phyloP scores from a whole-genome alignment of 2,888 invertebrate genomes.

The Pecten maximus region DNA sequence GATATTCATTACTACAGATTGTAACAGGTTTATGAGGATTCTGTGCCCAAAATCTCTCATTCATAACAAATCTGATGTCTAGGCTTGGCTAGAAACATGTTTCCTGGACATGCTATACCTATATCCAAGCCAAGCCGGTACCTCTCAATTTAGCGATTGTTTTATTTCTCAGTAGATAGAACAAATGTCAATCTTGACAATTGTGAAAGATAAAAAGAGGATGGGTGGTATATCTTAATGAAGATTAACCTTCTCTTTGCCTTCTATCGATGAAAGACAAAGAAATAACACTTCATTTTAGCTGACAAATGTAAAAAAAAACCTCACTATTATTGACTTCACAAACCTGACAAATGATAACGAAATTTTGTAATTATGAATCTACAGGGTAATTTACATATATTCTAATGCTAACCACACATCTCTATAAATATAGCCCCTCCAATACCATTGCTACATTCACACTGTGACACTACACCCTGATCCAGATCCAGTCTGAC shows the following conservation, averaged over 20 bases:
- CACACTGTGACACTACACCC: neutral
- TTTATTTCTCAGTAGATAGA: neutral
- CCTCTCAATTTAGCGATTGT: neutral
- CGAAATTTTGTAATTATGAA: neutral
- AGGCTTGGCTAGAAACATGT: neutral
- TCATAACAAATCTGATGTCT: neutral
- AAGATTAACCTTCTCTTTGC: neutral
- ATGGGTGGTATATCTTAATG: neutral
- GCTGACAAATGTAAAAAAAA: neutral
- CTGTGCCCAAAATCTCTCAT: neutral
- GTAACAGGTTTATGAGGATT: neutral
- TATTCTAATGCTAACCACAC: too few relatives aligned
- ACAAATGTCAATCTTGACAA: neutral
- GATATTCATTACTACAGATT: neutral
- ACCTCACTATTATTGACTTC: neutral
- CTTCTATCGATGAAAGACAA: neutral
- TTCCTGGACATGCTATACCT: neutral
- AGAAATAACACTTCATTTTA: slow-evolving; percentile 15
- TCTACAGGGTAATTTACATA: neutral
- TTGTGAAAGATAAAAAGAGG: neutral
- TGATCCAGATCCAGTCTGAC: neutral
- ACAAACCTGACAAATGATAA: neutral
- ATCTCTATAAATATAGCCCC: neutral
- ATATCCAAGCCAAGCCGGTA: neutral
- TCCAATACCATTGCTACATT: neutral